Base-by-base conservation (phyloP, 2,113 vertebrate genomes). In the Pundamilia nyererei region DNA sequence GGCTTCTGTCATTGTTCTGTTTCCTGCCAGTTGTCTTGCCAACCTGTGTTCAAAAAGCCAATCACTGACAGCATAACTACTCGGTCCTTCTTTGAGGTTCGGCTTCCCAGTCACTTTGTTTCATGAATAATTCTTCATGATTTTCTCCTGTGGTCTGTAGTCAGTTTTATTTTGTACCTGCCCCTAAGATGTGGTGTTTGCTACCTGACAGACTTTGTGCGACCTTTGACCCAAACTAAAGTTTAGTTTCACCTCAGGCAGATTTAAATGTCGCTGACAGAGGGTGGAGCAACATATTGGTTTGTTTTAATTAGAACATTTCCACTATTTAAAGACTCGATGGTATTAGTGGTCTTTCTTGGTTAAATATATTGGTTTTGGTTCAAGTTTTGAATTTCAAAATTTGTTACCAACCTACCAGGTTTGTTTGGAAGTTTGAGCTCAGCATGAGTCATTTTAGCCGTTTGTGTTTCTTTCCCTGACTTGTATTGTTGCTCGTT, bases 21-120 rank as follows among this genome's bases (percentile, higher is more conserved):
- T 68, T 68, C 19, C 19, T 40, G 33, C 1, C 17, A 12, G 31
- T 35, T 65, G 17, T 65, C 31, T 38, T 62, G 15, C 4, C 58
- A 33, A 31, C 8, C 14, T 31, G 8, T 60, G 14, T 60, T 60
- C 29, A 60, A 31, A 17, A 9, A 60, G 56, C 26, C 26, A 1
- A 4, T 65, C 33, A 3, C 60, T 13, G 33, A 65, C 62, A 40
- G 62, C 62, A 13, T 0, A 38, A n/a, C 11, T 68, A 38, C 62
- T 68, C 1, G 0, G 0, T 68, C 62, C 33, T 13, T 2, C 19
- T 2, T 68, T 21, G 60, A 65, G 33, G 0, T 38, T 65, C 11
- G 6, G 19, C 6, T 68, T 38, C 2, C 10, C 33, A 13, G 3
- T 68, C 33, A 0, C 17, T n/a, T 35, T 35, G 17, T 38, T 5